These are phyloP conservation scores for Hydrolagus affinis DNA, from an alignment of 2,113 vertebrate genomes.

Conservation along the genomic window DNA sequence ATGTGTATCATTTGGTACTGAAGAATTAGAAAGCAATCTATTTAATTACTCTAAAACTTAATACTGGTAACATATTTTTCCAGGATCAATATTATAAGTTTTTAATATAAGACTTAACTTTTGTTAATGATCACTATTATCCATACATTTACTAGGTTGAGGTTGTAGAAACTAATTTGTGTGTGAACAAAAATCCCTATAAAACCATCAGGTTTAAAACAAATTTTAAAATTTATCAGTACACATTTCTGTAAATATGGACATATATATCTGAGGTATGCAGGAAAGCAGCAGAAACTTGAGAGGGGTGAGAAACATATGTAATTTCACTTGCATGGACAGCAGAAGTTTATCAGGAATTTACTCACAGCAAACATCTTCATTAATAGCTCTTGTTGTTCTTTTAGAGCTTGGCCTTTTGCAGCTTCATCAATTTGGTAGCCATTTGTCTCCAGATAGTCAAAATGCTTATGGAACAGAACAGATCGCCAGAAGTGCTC, in stretches of 20 bases:
- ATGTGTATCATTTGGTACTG: too few relatives aligned
- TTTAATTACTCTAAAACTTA: too few relatives aligned
- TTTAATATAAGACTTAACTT: too few relatives aligned
- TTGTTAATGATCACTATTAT: too few relatives aligned
- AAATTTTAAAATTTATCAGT: neutral
- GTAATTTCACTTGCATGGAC: neutral
- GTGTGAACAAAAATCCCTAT: neutral
- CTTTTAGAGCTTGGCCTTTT: conserved; percentile 64
- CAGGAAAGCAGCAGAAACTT: neutral
- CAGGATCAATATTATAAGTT: too few relatives aligned
- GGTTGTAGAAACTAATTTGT: too few relatives aligned
- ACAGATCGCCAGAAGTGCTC: conserved; percentile 87
- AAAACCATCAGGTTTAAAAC: neutral
- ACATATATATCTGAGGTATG: neutral
- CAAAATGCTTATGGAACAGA: conserved; percentile 72
- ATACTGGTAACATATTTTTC: too few relatives aligned
- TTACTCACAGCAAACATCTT: conserved; percentile 93
- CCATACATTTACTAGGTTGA: too few relatives aligned
- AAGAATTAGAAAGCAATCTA: too few relatives aligned
- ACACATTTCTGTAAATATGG: conserved; percentile 19
- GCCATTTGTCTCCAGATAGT: conserved; percentile 73
- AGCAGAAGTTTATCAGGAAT: neutral
- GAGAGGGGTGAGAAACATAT: neutral
- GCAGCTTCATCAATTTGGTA: conserved; percentile 71
- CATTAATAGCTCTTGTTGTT: conserved; percentile 88